phyloP scores from a whole-genome alignment of 2,797 vertebrate genomes.

The Manis crassicaudata region DNA sequence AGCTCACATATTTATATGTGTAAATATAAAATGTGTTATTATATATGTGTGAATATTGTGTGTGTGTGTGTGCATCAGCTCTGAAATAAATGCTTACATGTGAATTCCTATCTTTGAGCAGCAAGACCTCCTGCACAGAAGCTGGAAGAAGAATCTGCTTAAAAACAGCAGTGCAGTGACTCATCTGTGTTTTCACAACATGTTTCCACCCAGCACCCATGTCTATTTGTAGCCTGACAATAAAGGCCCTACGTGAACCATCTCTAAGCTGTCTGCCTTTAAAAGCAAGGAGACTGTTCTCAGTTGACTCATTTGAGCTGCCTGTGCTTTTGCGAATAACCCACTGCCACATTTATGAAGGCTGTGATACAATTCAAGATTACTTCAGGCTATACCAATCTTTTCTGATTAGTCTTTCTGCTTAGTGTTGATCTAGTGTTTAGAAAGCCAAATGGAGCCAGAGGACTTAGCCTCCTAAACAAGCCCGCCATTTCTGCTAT shows the following conservation, averaged over 20 bases:
- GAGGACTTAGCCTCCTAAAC: neutral
- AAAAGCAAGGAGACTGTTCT: constrained; percentile 50
- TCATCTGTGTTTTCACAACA: constrained; percentile 77
- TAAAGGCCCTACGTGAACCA: constrained; percentile 57
- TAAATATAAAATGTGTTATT: neutral
- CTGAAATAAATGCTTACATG: constrained; percentile 42
- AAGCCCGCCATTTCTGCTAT: neutral
- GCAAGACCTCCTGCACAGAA: constrained; percentile 63
- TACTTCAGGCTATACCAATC: neutral
- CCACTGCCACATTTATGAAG: constrained; percentile 57
- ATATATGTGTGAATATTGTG: neutral
- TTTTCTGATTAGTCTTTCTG: neutral
- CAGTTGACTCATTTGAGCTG: constrained; percentile 38
- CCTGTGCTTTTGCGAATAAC: constrained; percentile 46
- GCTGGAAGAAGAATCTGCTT: constrained; percentile 59
- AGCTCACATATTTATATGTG: neutral
- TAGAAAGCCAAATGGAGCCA: neutral
- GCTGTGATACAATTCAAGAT: neutral
- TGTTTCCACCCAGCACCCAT: constrained; percentile 51
- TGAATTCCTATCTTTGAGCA: constrained; percentile 28
- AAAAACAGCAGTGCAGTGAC: constrained; percentile 66
- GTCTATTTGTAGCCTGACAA: constrained; percentile 73
- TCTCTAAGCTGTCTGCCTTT: constrained; percentile 56
- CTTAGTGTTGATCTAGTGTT: neutral
- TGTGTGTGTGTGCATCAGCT: neutral